Base-by-base conservation (phyloP, 2,113 vertebrate genomes). In the Cavia aperea region DNA sequence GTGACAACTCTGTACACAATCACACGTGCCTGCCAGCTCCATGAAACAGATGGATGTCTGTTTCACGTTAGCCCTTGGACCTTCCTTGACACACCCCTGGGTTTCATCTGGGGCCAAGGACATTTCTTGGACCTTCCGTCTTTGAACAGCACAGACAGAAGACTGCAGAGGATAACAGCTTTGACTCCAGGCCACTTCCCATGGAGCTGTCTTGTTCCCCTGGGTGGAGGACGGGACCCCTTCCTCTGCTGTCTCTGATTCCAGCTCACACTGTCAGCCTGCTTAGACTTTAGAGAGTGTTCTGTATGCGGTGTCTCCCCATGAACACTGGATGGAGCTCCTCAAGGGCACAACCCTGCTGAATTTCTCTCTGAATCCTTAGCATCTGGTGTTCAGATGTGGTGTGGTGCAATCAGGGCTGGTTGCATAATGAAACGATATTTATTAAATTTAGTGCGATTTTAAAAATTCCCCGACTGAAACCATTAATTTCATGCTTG, bases 171-270 rank as follows among this genome's bases (percentile, higher is more conserved):
- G 36, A 81, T 13, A 89, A 43, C 18, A 46, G 7, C 60, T 75
- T 93, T 78, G 60, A 82, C 51, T 68, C 46, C 7, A 23, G 31
- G 46, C 19, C 36, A 23, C 19, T 63, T 88, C 70, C 58, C 60
- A 33, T 0, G 26, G 58, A 68, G 24, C 13, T 75, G 31, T 24
- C n/a, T 58, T 23, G 11, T 46, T 90, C 56, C 62, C 23, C 84
- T 12, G 43, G 60, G 33, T 7, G 63, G 36, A 29, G n/a, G 78
- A 63, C 9, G 15, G 23, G 62, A 84, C 29, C 18, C 39, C 29
- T 4, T 70, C 10, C 6, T 16, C 21, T 10, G 0, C 7, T 68
- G 19, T 72, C 8, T 1, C 0, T 51, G 36, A 16, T 31, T 68
- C 9, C 62, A 73, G 84, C 24, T 85, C 84, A 56, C 60, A 1